phyloP scores from a whole-genome alignment of 2,888 invertebrate species.

The Thyatira batis region DNA sequence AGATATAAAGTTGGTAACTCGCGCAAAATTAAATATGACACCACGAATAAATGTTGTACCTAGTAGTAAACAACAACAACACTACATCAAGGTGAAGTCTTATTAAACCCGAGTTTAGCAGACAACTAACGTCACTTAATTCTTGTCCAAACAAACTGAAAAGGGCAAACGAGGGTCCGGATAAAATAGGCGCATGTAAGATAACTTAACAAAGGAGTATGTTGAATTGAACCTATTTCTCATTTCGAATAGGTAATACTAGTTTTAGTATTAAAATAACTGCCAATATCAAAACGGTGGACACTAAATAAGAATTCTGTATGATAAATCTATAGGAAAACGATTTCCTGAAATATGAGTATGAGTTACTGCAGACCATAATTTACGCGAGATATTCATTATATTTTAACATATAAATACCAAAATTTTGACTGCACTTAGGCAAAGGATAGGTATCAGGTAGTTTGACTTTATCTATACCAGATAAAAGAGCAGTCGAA shows the following conservation, averaged over 20 bases:
- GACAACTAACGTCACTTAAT: not conserved
- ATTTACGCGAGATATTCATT: too few species aligned
- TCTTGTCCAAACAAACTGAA: not conserved
- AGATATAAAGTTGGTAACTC: too few species aligned
- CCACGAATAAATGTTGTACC: not conserved
- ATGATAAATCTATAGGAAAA: too few species aligned
- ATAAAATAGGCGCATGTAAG: slow-evolving; percentile 6
- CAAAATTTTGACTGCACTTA: too few species aligned
- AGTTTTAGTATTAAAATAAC: not conserved
- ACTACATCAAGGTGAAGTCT: not conserved
- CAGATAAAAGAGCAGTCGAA: too few species aligned
- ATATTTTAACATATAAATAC: too few species aligned
- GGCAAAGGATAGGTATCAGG: too few species aligned
- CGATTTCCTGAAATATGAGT: too few species aligned
- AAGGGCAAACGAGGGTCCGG: slow-evolving; percentile 9
- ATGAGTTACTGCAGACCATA: too few species aligned
- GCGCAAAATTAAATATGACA: not conserved
- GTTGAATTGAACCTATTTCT: not conserved
- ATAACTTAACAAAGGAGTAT: not conserved
- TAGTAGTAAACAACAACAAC: not conserved
- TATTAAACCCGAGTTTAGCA: not conserved
- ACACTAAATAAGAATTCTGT: too few species aligned
- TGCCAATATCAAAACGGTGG: not conserved
- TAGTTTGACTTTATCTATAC: too few species aligned
- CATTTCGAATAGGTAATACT: not conserved